phyloP scores from a whole-genome alignment of 2,113 vertebrate species.

The Ursus arctos region DNA sequence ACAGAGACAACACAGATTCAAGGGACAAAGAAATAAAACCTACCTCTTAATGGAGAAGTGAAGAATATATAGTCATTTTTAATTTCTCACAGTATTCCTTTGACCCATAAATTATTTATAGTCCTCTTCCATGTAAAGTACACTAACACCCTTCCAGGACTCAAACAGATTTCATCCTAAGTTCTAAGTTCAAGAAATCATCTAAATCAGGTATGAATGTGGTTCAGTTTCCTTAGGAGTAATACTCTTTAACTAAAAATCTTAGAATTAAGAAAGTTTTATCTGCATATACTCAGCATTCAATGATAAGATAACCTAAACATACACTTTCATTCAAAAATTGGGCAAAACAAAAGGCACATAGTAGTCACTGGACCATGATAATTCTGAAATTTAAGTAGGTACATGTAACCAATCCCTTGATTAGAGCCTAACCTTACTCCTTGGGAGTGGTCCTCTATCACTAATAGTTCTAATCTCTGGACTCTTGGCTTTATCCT shows the following conservation, averaged over 20 bases:
- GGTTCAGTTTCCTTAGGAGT: background rate
- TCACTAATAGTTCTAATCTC: background rate
- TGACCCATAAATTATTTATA: background rate
- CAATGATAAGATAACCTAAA: background rate
- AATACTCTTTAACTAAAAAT: background rate
- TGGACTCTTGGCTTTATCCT: background rate
- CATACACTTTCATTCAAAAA: background rate
- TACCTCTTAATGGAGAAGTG: background rate
- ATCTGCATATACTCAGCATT: background rate
- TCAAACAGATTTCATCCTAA: background rate
- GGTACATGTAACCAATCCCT: background rate
- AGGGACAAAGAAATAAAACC: background rate
- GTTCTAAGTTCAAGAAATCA: background rate
- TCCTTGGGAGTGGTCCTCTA: background rate
- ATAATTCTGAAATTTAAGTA: background rate
- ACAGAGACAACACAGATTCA: background rate
- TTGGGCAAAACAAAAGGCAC: background rate
- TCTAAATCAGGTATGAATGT: background rate
- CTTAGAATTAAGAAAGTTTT: slow-evolving; percentile 7
- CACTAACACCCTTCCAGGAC: background rate
- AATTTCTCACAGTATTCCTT: background rate
- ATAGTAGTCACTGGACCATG: background rate
- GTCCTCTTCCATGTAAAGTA: background rate
- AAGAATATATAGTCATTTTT: background rate
- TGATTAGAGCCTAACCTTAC: background rate